Evolutionary conservation across 2,797 vertebrate species (phyloP), one percentile per base, ranked within the genome.

Genomic region (Brotula barbata): DNA sequence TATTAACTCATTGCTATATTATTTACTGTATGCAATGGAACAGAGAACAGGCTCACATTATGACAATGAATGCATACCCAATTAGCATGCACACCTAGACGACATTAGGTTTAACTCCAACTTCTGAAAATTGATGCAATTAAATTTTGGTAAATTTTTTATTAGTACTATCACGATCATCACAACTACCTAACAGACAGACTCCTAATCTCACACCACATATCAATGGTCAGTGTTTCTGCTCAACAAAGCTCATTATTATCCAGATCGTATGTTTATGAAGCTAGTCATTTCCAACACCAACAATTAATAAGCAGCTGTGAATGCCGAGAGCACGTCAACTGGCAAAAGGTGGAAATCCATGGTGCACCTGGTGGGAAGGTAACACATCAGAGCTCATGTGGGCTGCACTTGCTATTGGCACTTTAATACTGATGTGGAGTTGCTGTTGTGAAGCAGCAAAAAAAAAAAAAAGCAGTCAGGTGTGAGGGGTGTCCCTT

Each of bases 151-250:
- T 13, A 36, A 76, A 37, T 61, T 58, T 51, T 34, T n/a, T 49
- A 71, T 78, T 84, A 82, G 75, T 64, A 80, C 49, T 68, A 69
- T 68, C 42, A 81, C 58, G 81, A 68, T 71, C 53, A 63, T 65
- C 37, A 69, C 37, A 69, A 63, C 71, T 73, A 76, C 23, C 64
- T 77, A 78, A 60, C 23, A 12, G 28, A 71, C 46, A 25, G 5
- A 63, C 41, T 74, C 53, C 62, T 74, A 73, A 6, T 39, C 42
- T 56, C 58, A 43, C 50, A 71, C 58, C 2, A 2, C 53, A 70
- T 71, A 74, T 37, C 9, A 58, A 72, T 15, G 55, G 71, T 68
- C 48, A 3, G 23, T 66, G 46, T 43, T 53, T 59, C 45, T 42
- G 45, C 51, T 48, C 31, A 16, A 55, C 40, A 57, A 53, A 48